Base-by-base conservation (phyloP, 2,113 vertebrate genomes). In the Pedionomus torquatus region DNA sequence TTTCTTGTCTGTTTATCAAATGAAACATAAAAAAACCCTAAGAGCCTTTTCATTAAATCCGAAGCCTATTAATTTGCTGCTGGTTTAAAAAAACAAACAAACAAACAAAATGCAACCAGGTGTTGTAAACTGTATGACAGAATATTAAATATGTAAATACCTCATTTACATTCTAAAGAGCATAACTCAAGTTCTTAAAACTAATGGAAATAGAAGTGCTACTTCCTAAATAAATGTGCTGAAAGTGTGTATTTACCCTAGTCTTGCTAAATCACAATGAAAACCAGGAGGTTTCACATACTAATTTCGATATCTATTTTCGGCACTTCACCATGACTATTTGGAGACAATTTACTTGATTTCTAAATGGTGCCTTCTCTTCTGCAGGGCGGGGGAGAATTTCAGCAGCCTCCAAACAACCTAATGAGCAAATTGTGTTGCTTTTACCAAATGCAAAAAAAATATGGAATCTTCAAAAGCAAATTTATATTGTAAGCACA, bases 191-290 rank as follows among this genome's bases (percentile, higher is more conserved):
- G 41, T 92, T 96, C 78, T 94, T 91, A 77, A 92, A 87, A 75
- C 55, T 86, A 51, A 80, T 85, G 68, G 93, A 94, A 95, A 91
- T 26, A 52, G 75, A 91, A 97, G 89, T 83, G 80, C 92, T 94
- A 72, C 86, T 69, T 95, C 77, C 46, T 90, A 82, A 97, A 94
- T 90, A 96, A 97, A 92, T 72, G 54, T 88, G 75, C 72, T 93
- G 87, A 92, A 95, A 83, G 41, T n/a, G 35, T 94, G 70, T 93
- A 81, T 44, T 71, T 82, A 83, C 90, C 86, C 65, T 76, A 77
- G 25, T 72, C 49, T 83, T 94, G 74, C 48, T 91, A 79, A 76
- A 83, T 66, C 52, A 18, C 72, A 77, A 30, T 60, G 57, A 39
- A 95, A 88, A 68, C 6, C 30, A 71, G 41, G 79, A 60, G 33